Evolutionary conservation across 2,888 invertebrate genomes (phyloP).

Genomic region (Brassicogethes aeneus): DNA sequence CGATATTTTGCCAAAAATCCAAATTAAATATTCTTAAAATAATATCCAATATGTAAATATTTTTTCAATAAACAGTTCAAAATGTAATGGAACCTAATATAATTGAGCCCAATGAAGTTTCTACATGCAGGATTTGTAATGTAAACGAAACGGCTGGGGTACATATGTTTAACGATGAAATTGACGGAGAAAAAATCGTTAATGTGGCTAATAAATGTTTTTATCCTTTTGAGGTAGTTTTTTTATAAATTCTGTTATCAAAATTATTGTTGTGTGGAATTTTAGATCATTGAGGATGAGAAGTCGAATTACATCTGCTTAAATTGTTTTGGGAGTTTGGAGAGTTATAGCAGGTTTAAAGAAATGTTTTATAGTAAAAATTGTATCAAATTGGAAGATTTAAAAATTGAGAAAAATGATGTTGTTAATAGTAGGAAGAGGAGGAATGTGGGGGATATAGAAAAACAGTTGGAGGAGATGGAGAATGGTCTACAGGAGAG

Average conservation of each 20-base stretch:
- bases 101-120: no score
- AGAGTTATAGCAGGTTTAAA: background rate
- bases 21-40: no score
- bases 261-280: background rate
- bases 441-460: background rate
- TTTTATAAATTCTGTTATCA: no score
- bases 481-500: background rate
- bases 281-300: background rate
- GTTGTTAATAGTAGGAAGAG: background rate
- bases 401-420: background rate
- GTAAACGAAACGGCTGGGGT: no score
- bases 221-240: background rate
- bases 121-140: no score
- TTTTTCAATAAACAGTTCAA: no score
- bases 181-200: no score
- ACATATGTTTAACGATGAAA: no score
- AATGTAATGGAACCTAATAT: no score
- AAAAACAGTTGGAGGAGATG: background rate
- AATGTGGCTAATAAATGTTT: constrained; percentile 4
- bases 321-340: background rate
- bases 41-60: no score
- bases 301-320: background rate
- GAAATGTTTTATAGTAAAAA: background rate
- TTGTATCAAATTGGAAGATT: no score
- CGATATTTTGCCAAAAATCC: no score